Percentiles rank a stretch among this genome's conserved stretches.
Conservation (phyloP, 2,797 vertebrate genomes). For the Natrix natrix region DNA sequence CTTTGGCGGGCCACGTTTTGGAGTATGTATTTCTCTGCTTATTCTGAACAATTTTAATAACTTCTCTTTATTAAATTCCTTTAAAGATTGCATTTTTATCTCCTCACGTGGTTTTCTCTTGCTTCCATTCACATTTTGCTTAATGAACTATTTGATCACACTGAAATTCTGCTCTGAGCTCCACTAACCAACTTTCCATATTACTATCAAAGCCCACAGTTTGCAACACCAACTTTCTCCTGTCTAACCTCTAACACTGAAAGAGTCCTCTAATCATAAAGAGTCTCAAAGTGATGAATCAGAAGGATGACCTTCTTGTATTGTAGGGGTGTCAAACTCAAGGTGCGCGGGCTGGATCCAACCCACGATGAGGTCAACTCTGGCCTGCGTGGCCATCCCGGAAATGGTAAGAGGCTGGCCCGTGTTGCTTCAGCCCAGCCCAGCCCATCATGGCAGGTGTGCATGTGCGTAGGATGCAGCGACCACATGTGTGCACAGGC, state of each 20-base stretch:
- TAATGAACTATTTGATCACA: background rate
- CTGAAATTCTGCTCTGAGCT: background rate
- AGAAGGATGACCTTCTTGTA: background rate
- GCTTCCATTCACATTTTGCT: background rate
- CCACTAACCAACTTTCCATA: background rate
- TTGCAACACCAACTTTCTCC: background rate
- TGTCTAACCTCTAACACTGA: background rate
- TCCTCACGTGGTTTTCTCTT: too few species aligned
- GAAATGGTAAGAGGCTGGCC: too few species aligned
- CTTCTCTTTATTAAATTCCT: background rate
- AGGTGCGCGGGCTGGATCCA: too few species aligned
- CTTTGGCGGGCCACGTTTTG: too few species aligned
- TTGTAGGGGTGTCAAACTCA: background rate
- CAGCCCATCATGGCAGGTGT: too few species aligned
- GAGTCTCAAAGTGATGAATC: background rate
- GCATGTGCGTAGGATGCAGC: too few species aligned
- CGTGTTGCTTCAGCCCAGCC: too few species aligned
- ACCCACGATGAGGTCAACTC: too few species aligned
- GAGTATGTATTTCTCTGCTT: too few species aligned
- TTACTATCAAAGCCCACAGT: background rate
- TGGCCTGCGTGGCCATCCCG: rapidly evolving
- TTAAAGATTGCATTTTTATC: background rate
- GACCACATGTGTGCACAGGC: too few species aligned
- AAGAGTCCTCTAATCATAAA: background rate
- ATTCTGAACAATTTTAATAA: background rate